Evolutionary conservation across 2,888 invertebrate genomes (phyloP).

Genomic region (Dasysyrphus tricinctus): DNA sequence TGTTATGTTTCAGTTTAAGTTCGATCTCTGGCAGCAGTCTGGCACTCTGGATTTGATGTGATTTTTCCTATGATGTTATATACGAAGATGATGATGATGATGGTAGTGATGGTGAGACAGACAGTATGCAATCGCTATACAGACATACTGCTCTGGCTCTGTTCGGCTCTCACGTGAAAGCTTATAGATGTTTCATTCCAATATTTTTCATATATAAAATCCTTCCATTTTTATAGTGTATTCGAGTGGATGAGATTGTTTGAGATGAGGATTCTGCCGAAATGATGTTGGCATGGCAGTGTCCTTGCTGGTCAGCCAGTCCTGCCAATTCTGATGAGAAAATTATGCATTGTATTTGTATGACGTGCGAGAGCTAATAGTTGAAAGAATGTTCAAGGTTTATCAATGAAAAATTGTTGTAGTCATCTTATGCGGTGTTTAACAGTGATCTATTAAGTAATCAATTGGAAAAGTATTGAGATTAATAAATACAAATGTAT

Average conservation of each 20-base stretch:
- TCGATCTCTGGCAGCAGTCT: constrained; percentile 20
- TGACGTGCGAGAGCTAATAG: not conserved
- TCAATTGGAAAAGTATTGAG: not conserved
- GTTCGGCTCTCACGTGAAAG: constrained; percentile 16
- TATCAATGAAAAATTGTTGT: not conserved
- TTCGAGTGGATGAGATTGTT: constrained; percentile 14
- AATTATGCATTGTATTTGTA: not conserved
- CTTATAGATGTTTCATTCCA: constrained; percentile 34
- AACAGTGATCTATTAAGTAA: not conserved
- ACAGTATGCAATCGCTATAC: not conserved
- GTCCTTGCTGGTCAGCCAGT: constrained; percentile 37
- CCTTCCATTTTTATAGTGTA: constrained; percentile 8
- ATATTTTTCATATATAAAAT: not conserved
- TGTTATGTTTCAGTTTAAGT: constrained; percentile 28
- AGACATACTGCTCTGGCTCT: not conserved
- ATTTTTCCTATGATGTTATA: constrained; percentile 1
- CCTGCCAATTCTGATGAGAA: constrained; percentile 21
- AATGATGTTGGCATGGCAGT: constrained; percentile 31
- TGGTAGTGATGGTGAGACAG: constrained; percentile 26
- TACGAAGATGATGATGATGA: not conserved
- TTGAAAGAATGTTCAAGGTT: constrained; percentile 1
- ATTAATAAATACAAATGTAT: not conserved
- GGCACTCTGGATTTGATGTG: constrained; percentile 9
- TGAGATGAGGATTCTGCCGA: constrained; percentile 6
- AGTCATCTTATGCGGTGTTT: not conserved